These are phyloP conservation scores for Drosophila putrida DNA, from an alignment of 2,888 invertebrate species.

Conservation along the genomic window DNA sequence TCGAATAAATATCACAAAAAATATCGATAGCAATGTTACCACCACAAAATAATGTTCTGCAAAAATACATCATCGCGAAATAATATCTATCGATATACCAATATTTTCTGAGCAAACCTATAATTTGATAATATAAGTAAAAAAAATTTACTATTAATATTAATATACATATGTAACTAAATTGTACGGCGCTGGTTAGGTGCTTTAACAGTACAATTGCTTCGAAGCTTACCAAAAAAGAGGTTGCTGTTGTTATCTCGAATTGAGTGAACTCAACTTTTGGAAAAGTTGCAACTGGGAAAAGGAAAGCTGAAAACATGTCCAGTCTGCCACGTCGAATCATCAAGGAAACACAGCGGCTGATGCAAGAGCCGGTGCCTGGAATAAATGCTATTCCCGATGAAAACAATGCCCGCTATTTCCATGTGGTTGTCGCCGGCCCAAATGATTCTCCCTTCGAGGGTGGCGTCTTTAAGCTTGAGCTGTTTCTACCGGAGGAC, in stretches of 20 bases:
- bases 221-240: not conserved
- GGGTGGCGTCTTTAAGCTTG: constrained; percentile 98
- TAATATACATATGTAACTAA: constrained; percentile 1
- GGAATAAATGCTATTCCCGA: constrained; percentile 98
- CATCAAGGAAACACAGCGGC: constrained; percentile 97
- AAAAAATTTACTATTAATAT: constrained; percentile 12
- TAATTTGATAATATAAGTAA: constrained; percentile 7
- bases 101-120: no score
- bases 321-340: constrained; percentile 87
- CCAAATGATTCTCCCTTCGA: constrained; percentile 98
- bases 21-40: no score
- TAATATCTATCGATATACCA: no score
- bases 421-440: constrained; percentile 97
- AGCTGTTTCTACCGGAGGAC: constrained; percentile 98
- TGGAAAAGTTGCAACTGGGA: constrained; percentile 17
- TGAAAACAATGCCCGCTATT: constrained; percentile 97
- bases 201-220: constrained; percentile 11
- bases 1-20: no score
- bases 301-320: constrained; percentile 86
- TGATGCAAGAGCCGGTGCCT: constrained; percentile 91
- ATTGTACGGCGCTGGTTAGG: not conserved
- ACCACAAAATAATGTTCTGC: no score
- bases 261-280: constrained; percentile 29
- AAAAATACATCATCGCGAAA: no score
- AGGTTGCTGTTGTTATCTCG: constrained; percentile 3